A percentile compares a stretch with the other conserved stretches of the same genome.
Evolutionary conservation across 2,888 invertebrate species (phyloP).

Genomic region (Nymphalis c-album): DNA sequence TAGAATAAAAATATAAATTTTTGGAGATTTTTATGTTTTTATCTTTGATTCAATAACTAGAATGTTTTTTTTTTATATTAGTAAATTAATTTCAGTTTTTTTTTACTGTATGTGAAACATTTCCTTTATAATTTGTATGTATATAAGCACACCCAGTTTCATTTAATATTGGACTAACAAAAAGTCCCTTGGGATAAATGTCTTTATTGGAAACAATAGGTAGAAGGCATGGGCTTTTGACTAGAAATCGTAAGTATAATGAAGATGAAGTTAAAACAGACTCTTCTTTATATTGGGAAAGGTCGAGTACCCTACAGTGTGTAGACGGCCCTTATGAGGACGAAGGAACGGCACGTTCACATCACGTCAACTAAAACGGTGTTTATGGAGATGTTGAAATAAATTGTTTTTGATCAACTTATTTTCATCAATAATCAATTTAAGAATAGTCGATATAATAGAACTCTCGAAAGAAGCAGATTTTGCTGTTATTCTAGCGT

Average conservation of each 20-base stretch:
- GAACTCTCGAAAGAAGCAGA: too few relatives aligned
- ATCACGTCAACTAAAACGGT: constrained; percentile 40
- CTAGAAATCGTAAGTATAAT: constrained; percentile 58
- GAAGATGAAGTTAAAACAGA: constrained; percentile 75
- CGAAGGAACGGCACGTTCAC: constrained; percentile 58
- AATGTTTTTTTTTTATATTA: too few relatives aligned
- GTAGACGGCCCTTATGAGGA: constrained; percentile 61
- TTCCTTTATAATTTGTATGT: too few relatives aligned
- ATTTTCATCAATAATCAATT: too few relatives aligned
- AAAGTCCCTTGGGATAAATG: not conserved
- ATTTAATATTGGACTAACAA: not conserved
- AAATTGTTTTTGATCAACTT: not conserved
- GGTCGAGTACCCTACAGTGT: constrained; percentile 72
- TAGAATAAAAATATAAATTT: too few relatives aligned
- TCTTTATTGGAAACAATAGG: not conserved
- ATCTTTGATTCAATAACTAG: too few relatives aligned
- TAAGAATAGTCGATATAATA: too few relatives aligned
- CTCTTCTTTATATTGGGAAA: constrained; percentile 74
- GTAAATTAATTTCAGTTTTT: too few relatives aligned
- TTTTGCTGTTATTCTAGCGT: too few relatives aligned
- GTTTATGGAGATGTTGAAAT: not conserved
- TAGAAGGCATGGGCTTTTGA: constrained; percentile 40
- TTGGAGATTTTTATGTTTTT: too few relatives aligned
- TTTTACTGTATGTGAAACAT: too few relatives aligned
- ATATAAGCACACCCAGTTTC: too few relatives aligned